These are phyloP conservation scores for Sturnira hondurensis DNA, from an alignment of 2,113 vertebrate genomes.

Conservation along the genomic window DNA sequence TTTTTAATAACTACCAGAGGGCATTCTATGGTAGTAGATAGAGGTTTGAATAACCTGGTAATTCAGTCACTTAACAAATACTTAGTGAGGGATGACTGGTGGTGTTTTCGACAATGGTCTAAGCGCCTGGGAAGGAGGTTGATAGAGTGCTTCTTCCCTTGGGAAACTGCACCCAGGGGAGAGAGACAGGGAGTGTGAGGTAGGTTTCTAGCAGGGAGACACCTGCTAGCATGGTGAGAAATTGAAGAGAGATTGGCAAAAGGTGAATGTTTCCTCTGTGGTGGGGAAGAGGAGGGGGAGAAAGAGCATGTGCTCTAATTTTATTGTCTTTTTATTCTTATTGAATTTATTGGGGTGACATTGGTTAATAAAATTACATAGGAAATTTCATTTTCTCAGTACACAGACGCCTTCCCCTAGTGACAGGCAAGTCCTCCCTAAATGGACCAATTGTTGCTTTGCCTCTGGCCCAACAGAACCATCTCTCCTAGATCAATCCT, in stretches of 20 bases:
- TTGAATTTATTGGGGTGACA: too few species aligned
- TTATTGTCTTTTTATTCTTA: background rate
- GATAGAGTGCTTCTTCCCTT: background rate
- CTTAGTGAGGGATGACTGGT: background rate
- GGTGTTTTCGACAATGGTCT: background rate
- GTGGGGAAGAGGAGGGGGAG: background rate
- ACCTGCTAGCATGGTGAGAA: background rate
- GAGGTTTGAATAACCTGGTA: background rate
- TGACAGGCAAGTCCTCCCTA: background rate
- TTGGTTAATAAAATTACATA: too few species aligned
- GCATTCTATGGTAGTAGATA: background rate
- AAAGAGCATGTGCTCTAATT: background rate
- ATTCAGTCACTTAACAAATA: background rate
- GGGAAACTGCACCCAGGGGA: background rate
- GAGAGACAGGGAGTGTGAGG: background rate
- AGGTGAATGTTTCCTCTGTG: background rate
- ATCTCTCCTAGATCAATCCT: background rate
- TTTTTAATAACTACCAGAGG: background rate
- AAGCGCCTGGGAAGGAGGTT: background rate
- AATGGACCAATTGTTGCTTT: background rate
- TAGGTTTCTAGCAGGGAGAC: background rate
- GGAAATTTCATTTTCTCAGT: background rate
- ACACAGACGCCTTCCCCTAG: too few species aligned
- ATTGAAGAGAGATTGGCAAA: background rate
- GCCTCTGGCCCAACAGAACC: background rate